These are phyloP conservation scores for Luehdorfia chinensis DNA, from an alignment of 1,140 invertebrate species.

Conservation along the genomic window DNA sequence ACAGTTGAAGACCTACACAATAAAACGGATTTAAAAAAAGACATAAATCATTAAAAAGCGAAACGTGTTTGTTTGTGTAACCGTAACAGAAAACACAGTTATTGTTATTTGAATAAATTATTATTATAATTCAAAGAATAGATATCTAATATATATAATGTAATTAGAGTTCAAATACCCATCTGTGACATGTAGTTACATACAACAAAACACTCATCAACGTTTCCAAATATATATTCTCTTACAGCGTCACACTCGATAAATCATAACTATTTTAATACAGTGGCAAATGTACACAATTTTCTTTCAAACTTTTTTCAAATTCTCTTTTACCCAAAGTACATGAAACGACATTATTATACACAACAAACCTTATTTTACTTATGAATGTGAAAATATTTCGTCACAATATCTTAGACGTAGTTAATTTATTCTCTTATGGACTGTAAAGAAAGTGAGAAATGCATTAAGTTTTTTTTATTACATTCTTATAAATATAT, in stretches of 20 bases:
- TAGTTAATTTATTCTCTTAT: slow-evolving; percentile 58
- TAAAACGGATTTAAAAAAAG: slow-evolving; percentile 8
- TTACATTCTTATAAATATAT: slow-evolving; percentile 71
- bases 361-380: slow-evolving; percentile 74
- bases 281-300: slow-evolving; percentile 69
- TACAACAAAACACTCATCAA: slow-evolving; percentile 74
- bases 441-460: slow-evolving; percentile 73
- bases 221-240: slow-evolving; percentile 75
- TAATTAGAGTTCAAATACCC: slow-evolving; percentile 64
- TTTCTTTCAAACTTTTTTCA: too few species aligned
- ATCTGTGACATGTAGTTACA: slow-evolving; percentile 67
- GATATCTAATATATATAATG: slow-evolving; percentile 52
- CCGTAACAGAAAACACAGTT: slow-evolving; percentile 47
- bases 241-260: slow-evolving; percentile 63
- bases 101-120: slow-evolving; percentile 55
- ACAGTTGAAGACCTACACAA: slow-evolving; percentile 20
- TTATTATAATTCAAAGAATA: slow-evolving; percentile 59
- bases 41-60: slow-evolving; percentile 39
- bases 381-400: slow-evolving; percentile 74
- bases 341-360: slow-evolving; percentile 67
- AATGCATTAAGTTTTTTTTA: slow-evolving; percentile 74
- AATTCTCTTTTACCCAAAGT: slow-evolving; percentile 63
- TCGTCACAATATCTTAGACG: slow-evolving; percentile 67
- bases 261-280: slow-evolving; percentile 67
- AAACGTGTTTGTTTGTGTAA: slow-evolving; percentile 67